Percentiles rank a stretch among this genome's conserved stretches.
phyloP scores from a whole-genome alignment of 2,113 vertebrate species.

The Oxygymnocypris stewartii region DNA sequence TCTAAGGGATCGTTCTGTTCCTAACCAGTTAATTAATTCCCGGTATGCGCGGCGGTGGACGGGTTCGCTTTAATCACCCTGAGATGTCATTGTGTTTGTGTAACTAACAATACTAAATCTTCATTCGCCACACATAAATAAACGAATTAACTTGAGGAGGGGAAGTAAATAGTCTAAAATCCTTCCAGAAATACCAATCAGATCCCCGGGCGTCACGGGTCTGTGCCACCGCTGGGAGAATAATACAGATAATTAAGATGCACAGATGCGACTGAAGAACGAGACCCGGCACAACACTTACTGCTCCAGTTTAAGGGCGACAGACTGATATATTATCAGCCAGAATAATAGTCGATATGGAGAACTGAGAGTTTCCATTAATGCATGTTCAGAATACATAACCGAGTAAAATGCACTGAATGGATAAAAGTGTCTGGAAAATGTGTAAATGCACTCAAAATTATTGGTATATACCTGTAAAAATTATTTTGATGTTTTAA shows the following conservation, averaged over 20 bases:
- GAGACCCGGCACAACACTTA: neutral
- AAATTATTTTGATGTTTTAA: neutral
- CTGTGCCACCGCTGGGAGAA: slow-evolving; percentile 65
- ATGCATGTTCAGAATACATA: neutral
- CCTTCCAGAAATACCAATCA: slow-evolving; percentile 69
- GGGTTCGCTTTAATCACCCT: slow-evolving; percentile 64
- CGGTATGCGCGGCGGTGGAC: slow-evolving; percentile 47
- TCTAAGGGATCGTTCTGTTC: slow-evolving; percentile 23
- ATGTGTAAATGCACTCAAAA: neutral
- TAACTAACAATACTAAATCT: slow-evolving; percentile 69
- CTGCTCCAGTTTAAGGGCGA: neutral
- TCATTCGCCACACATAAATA: slow-evolving; percentile 73
- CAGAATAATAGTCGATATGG: neutral
- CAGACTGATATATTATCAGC: neutral
- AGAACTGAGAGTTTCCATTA: neutral
- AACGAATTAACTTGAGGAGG: slow-evolving; percentile 67
- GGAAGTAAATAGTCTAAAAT: slow-evolving; percentile 52
- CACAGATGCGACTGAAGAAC: neutral
- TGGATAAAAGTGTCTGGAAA: neutral
- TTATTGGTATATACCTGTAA: neutral
- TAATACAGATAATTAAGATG: slow-evolving; percentile 62
- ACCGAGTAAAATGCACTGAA: no score
- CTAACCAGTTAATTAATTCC: slow-evolving; percentile 64
- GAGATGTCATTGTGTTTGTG: slow-evolving; percentile 63
- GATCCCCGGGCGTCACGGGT: slow-evolving; percentile 55